Evolutionary conservation across 2,888 invertebrate genomes (phyloP).

Genomic region (Luperina nickerlii): DNA sequence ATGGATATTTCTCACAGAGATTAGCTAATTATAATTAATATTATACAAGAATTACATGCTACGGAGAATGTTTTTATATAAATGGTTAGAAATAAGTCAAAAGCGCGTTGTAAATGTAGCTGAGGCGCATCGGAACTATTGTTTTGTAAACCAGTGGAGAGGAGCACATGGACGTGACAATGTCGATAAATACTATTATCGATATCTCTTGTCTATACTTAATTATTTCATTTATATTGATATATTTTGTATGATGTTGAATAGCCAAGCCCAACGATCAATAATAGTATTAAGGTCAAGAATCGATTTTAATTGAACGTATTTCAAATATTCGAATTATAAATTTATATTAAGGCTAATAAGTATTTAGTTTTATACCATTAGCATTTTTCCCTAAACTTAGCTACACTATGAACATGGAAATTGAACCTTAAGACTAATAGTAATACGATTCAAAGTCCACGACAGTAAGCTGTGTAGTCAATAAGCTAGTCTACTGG

Average conservation of each 20-base stretch:
- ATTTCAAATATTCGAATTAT: slow-evolving; percentile 51
- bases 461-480: slow-evolving; percentile 38
- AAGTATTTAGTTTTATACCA: slow-evolving; percentile 50
- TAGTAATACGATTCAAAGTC: slow-evolving; percentile 42
- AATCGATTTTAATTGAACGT: slow-evolving; percentile 56
- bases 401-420: slow-evolving; percentile 42
- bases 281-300: slow-evolving; percentile 36
- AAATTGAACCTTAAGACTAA: slow-evolving; percentile 33
- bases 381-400: slow-evolving; percentile 43
- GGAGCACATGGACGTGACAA: background rate
- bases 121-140: background rate
- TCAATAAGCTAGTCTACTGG: slow-evolving; percentile 54
- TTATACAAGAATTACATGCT: slow-evolving; percentile 60
- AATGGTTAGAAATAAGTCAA: slow-evolving; percentile 49
- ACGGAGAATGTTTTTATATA: slow-evolving; percentile 49
- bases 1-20: slow-evolving; percentile 67
- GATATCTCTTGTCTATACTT: slow-evolving; percentile 6
- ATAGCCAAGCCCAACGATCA: slow-evolving; percentile 19
- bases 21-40: slow-evolving; percentile 54
- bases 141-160: background rate
- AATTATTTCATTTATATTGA: background rate
- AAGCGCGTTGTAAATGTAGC: slow-evolving; percentile 30
- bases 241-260: slow-evolving; percentile 19
- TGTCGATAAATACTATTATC: slow-evolving; percentile 25
- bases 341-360: slow-evolving; percentile 50